Conservation (phyloP, 2,888 invertebrate genomes). For the Cerceris ruficornis region DNA sequence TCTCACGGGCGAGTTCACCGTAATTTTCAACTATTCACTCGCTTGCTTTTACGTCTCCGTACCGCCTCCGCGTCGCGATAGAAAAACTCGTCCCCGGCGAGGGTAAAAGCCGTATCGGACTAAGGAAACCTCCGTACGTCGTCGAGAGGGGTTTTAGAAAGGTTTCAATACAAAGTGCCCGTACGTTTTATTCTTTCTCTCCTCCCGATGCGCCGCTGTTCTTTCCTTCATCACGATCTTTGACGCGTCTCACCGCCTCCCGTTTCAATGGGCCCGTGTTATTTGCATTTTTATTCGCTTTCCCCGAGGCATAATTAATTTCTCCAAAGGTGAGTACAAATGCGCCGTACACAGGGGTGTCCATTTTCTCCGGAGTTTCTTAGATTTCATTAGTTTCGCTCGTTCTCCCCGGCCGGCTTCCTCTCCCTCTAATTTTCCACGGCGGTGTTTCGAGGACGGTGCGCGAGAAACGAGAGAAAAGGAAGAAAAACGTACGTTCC, state of each 20-base stretch:
- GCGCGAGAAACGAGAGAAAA: neutral
- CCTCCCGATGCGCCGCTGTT: neutral
- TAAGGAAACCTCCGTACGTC: constrained; percentile 17
- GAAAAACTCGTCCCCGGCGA: constrained; percentile 38
- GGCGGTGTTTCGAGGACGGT: neutral
- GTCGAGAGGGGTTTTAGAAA: constrained; percentile 2
- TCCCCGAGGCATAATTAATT: too few relatives aligned
- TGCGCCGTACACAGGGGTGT: too few relatives aligned
- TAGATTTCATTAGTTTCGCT: too few relatives aligned
- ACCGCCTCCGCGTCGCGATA: constrained; percentile 11
- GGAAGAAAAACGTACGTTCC: constrained; percentile 23
- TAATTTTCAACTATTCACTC: constrained; percentile 69
- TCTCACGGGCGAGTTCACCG: constrained; percentile 58
- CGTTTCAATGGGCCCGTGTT: neutral
- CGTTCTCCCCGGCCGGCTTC: too few relatives aligned
- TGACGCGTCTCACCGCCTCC: too few relatives aligned
- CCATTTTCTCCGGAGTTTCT: too few relatives aligned
- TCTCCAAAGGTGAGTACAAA: too few relatives aligned
- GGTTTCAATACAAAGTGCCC: constrained; percentile 13
- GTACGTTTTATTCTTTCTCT: constrained; percentile 3
- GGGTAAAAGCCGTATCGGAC: constrained; percentile 28
- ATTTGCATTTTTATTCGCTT: too few relatives aligned
- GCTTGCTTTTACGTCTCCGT: constrained; percentile 44
- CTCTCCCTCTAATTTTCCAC: too few relatives aligned
- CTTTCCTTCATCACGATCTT: too few relatives aligned